Percentiles rank a stretch among this genome's conserved stretches.
These are phyloP conservation scores for Yoshiicerus persimilis DNA, from an alignment of 1,140 invertebrate genomes.

Conservation along the genomic window DNA sequence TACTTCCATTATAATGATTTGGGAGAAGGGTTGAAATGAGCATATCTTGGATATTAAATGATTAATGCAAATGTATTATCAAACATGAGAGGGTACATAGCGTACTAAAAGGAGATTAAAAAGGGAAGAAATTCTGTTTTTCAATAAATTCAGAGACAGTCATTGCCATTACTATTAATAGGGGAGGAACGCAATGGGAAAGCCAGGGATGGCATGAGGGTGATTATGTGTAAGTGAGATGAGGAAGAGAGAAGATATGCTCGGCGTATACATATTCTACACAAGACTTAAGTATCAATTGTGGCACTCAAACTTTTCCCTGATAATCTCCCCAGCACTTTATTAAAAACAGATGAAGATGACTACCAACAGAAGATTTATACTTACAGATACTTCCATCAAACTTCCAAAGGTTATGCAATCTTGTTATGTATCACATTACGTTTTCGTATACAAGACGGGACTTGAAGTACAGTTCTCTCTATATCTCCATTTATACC, in stretches of 20 bases:
- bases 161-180: neutral
- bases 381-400: neutral
- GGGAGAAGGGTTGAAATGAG: neutral
- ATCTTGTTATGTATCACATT: neutral
- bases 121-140: neutral
- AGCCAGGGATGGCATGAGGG: neutral
- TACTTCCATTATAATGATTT: too few relatives aligned
- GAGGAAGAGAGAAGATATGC: neutral
- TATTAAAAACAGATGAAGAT: conserved; percentile 1
- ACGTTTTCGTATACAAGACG: too few relatives aligned
- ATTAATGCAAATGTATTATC: neutral
- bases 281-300: neutral
- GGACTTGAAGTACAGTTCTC: too few relatives aligned
- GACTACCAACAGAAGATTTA: neutral
- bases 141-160: neutral
- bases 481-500: too few relatives aligned
- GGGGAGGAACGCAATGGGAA: neutral
- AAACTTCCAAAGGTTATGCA: neutral
- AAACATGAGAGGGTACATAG: neutral
- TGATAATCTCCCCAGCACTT: neutral
- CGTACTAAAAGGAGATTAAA: neutral
- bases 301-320: neutral
- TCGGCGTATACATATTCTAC: neutral
- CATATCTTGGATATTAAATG: neutral
- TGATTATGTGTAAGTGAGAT: neutral